Evolutionary conservation across 2,797 vertebrate species (phyloP).

Genomic region (Cyclura pinguis): DNA sequence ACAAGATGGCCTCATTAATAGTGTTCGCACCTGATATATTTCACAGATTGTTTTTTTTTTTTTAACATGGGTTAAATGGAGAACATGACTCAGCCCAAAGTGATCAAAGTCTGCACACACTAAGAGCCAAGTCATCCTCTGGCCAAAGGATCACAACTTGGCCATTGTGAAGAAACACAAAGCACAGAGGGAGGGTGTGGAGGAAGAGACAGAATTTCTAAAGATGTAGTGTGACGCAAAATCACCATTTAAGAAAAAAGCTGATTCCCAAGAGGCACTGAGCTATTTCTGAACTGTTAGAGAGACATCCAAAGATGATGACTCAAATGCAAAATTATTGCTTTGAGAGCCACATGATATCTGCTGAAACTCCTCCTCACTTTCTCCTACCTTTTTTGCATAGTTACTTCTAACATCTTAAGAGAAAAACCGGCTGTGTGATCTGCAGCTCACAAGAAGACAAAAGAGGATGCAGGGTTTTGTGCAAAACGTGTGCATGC

Average conservation of each 20-base stretch:
- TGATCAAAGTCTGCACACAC: neutral
- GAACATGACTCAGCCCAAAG: slow-evolving; percentile 15
- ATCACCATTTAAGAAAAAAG: neutral
- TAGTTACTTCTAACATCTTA: slow-evolving; percentile 43
- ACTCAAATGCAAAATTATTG: slow-evolving; percentile 46
- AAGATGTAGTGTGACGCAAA: slow-evolving; percentile 10
- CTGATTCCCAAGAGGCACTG: slow-evolving; percentile 12
- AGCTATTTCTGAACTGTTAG: slow-evolving; percentile 47
- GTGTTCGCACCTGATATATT: neutral
- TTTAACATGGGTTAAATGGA: neutral
- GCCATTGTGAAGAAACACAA: slow-evolving; percentile 5
- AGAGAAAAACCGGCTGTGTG: neutral
- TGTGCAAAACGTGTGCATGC: too few relatives aligned
- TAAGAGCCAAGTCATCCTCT: neutral
- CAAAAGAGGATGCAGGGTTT: neutral
- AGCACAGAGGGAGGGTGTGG: neutral
- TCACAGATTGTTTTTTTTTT: neutral
- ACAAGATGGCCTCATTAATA: neutral
- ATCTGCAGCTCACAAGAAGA: slow-evolving; percentile 8
- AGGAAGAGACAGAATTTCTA: neutral
- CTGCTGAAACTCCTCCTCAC: slow-evolving; percentile 15
- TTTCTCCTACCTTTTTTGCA: slow-evolving; percentile 34
- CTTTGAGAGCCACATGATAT: slow-evolving; percentile 11
- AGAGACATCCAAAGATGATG: slow-evolving; percentile 41
- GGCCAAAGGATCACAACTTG: slow-evolving; percentile 10